Percentiles rank a stretch among this genome's conserved stretches.
phyloP scores from a whole-genome alignment of 2,797 vertebrate species.

The Neosilurus mollespiculum region DNA sequence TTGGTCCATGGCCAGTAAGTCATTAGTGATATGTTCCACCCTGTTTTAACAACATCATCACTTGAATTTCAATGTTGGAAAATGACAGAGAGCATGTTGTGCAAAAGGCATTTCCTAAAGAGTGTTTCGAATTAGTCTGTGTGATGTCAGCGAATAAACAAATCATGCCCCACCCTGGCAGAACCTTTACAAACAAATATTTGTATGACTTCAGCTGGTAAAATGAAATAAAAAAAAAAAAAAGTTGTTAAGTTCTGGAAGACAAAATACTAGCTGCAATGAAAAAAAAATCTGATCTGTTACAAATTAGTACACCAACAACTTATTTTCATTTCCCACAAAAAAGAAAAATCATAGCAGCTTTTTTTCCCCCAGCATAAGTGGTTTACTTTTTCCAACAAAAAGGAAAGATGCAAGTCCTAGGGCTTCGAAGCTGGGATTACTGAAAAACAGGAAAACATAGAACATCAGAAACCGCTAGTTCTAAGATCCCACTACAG shows the following conservation, averaged over 20 bases:
- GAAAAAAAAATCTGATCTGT: slow-evolving; percentile 1
- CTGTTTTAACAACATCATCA: slow-evolving; percentile 41
- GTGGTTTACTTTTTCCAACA: not conserved
- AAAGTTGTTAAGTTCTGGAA: not conserved
- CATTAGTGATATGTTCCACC: slow-evolving; percentile 40
- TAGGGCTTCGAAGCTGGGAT: not conserved
- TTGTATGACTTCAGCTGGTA: not conserved
- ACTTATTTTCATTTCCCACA: slow-evolving; percentile 10
- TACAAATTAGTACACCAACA: not conserved
- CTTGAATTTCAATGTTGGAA: slow-evolving; percentile 30
- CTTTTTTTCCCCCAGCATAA: not conserved
- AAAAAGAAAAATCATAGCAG: not conserved
- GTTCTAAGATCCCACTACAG: not conserved
- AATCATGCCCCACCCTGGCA: not conserved
- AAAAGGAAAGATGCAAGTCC: not conserved
- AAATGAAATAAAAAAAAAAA: not conserved
- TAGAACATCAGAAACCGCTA: not conserved
- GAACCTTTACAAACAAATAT: slow-evolving; percentile 18
- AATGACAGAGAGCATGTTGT: slow-evolving; percentile 31
- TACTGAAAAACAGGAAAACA: not conserved
- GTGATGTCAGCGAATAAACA: slow-evolving; percentile 34
- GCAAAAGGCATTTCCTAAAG: slow-evolving; percentile 18
- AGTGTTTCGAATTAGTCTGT: slow-evolving; percentile 28
- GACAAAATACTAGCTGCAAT: not conserved
- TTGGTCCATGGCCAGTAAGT: slow-evolving; percentile 19